Conservation (phyloP, 2,888 invertebrate species). For the Herminia tarsipennalis region DNA sequence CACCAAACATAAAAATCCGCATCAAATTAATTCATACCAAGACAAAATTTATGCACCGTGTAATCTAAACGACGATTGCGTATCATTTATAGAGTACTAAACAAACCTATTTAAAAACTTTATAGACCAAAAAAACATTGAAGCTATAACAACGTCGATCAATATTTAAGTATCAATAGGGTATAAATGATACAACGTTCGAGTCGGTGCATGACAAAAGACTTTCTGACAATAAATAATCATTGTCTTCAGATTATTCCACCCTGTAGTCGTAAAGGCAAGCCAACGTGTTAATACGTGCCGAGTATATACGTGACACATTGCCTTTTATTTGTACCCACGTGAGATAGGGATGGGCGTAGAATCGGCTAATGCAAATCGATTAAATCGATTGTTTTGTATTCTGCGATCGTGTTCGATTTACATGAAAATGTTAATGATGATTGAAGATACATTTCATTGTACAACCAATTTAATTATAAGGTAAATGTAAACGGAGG, state of each 20-base stretch:
- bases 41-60: too few relatives aligned
- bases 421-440: background rate
- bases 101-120: slow-evolving; percentile 15
- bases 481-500: too few relatives aligned
- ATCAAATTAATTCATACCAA: too few relatives aligned
- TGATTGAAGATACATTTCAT: too few relatives aligned
- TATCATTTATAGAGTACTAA: slow-evolving; percentile 6
- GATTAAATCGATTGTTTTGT: slow-evolving; percentile 28
- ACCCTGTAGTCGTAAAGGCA: slow-evolving; percentile 69
- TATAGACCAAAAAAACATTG: slow-evolving; percentile 32
- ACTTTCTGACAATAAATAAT: slow-evolving; percentile 65
- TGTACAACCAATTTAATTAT: too few relatives aligned
- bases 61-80: background rate
- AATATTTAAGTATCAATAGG: slow-evolving; percentile 53
- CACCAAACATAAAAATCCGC: too few relatives aligned
- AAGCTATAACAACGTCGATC: slow-evolving; percentile 42
- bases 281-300: slow-evolving; percentile 71
- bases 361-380: slow-evolving; percentile 37
- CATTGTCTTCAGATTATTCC: slow-evolving; percentile 71
- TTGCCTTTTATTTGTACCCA: slow-evolving; percentile 46
- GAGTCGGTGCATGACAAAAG: slow-evolving; percentile 70
- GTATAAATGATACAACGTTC: slow-evolving; percentile 60
- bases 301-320: slow-evolving; percentile 55
- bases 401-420: slow-evolving; percentile 12
- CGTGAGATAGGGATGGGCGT: slow-evolving; percentile 39